Conservation (phyloP, 2,888 invertebrate species). For the Willowsia nigromaculata region DNA sequence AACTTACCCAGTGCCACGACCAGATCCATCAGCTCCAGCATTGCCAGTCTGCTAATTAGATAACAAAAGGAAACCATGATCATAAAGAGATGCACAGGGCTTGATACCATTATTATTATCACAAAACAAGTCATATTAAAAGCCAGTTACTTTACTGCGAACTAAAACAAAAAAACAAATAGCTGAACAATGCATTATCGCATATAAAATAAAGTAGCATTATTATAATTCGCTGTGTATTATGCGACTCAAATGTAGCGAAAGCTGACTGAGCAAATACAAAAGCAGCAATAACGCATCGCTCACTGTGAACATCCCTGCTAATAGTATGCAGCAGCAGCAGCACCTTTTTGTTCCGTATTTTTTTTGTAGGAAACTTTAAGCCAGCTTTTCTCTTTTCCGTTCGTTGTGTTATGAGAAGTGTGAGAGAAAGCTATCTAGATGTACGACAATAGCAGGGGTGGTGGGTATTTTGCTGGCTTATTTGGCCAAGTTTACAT, state of each 20-base stretch:
- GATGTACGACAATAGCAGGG: background rate
- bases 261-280: constrained; percentile 52
- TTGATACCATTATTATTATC: constrained; percentile 41
- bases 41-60: constrained; percentile 88
- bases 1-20: constrained; percentile 89
- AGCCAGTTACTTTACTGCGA: background rate
- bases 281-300: constrained; percentile 32
- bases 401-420: background rate
- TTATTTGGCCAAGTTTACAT: constrained; percentile 31
- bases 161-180: constrained; percentile 24
- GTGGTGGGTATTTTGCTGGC: background rate
- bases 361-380: background rate
- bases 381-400: constrained; percentile 24
- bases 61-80: constrained; percentile 80
- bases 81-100: constrained; percentile 56
- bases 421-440: background rate
- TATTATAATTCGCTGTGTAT: background rate
- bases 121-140: constrained; percentile 23
- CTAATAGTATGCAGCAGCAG: constrained; percentile 4
- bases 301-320: background rate
- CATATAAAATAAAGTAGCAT: background rate
- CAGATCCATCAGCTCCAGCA: constrained; percentile 88
- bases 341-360: constrained; percentile 10
- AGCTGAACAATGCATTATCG: background rate
- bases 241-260: background rate